Evolutionary conservation across 2,797 vertebrate species (phyloP).

Genomic region (Zenarchopterus dispar): DNA sequence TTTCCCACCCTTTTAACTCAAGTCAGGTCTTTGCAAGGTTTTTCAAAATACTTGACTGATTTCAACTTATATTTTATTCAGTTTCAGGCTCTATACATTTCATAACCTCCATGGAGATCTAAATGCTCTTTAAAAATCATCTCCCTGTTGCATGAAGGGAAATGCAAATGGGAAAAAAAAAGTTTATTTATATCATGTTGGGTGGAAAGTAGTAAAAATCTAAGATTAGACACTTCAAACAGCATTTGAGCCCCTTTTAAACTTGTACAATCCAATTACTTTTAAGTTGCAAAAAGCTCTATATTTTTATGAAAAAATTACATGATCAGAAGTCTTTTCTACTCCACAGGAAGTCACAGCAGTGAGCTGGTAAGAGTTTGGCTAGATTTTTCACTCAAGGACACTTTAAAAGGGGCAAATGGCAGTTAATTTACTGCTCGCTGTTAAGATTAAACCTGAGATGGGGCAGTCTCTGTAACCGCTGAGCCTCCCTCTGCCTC

Average conservation of each 20-base stretch:
- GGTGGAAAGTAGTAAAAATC: neutral
- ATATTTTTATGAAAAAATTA: no score
- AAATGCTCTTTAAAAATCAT: no score
- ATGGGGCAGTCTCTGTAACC: constrained; percentile 18
- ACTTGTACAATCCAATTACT: no score
- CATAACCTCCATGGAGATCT: no score
- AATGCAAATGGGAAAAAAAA: no score
- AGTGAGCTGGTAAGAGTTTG: constrained; percentile 4
- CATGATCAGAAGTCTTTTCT: no score
- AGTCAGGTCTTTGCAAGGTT: neutral
- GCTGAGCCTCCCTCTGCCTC: constrained; percentile 9
- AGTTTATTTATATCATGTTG: neutral
- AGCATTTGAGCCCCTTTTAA: no score
- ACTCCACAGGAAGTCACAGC: constrained; percentile 10
- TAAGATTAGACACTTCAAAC: no score
- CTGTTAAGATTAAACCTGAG: constrained; percentile 1
- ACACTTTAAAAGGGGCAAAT: constrained; percentile 29
- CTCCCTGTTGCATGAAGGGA: no score
- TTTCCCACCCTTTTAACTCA: neutral
- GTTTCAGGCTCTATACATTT: neutral
- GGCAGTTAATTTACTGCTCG: constrained; percentile 19
- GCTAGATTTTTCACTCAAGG: constrained; percentile 33
- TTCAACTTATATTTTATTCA: constrained; percentile 2
- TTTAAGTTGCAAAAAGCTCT: no score
- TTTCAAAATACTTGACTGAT: neutral